phyloP scores from a whole-genome alignment of 2,888 invertebrate species.

The Lysandra coridon region DNA sequence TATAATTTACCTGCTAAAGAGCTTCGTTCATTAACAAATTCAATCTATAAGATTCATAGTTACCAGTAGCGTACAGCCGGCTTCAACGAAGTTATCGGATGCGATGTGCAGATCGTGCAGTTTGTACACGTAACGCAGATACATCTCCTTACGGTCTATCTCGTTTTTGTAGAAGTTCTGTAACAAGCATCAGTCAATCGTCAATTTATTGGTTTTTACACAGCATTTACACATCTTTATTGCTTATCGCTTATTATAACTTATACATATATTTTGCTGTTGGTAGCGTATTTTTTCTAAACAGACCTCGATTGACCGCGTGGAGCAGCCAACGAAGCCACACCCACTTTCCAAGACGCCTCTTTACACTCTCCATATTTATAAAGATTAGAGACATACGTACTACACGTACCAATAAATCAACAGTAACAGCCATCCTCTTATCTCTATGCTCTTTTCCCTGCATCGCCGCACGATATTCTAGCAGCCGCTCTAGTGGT shows the following conservation, averaged over 20 bases:
- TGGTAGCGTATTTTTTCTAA: too few species aligned
- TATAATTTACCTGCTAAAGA: too few species aligned
- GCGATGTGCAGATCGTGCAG: conserved; percentile 94
- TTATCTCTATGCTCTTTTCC: conserved; percentile 97
- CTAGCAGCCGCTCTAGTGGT: conserved; percentile 91
- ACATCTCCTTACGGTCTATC: conserved; percentile 97
- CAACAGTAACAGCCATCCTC: conserved; percentile 97
- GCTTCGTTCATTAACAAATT: too few species aligned
- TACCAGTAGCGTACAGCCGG: conserved; percentile 93
- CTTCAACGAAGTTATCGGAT: conserved; percentile 96
- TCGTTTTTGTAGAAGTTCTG: conserved; percentile 98
- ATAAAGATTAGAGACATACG: conserved; percentile 33
- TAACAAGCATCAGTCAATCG: conserved; percentile 36
- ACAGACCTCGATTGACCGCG: too few species aligned
- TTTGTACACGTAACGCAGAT: conserved; percentile 96
- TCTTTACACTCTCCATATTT: neutral
- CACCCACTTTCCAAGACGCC: too few species aligned
- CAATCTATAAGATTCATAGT: too few species aligned
- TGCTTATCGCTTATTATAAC: too few species aligned
- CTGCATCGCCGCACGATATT: conserved; percentile 97
- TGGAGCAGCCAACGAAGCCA: too few species aligned
- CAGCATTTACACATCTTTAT: too few species aligned
- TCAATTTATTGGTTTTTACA: neutral
- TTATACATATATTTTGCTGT: too few species aligned
- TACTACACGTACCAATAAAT: conserved; percentile 85